Percentiles rank a stretch among this genome's conserved stretches.
Evolutionary conservation across 23 tunicate genomes (phyloP).

Genomic region (Oikopleura vanhoeffeni): DNA sequence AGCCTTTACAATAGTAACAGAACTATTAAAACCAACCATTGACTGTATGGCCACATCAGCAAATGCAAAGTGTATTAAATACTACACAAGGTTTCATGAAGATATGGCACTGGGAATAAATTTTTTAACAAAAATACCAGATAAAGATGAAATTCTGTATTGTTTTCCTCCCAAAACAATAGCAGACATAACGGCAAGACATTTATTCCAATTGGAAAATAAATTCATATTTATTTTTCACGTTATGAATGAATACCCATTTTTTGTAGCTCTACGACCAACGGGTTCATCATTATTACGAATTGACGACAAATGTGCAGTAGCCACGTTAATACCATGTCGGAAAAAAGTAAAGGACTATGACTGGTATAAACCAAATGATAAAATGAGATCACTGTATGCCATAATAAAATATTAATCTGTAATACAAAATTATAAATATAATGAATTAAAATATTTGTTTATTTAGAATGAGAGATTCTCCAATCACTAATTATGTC

Average conservation of each 20-base stretch:
- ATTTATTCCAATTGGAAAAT: not conserved
- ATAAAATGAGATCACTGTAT: too few species aligned
- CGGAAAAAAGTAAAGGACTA: too few species aligned
- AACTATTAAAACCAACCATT: not conserved
- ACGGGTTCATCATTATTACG: not conserved
- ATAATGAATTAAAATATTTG: too few species aligned
- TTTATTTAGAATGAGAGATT: too few species aligned
- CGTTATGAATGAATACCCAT: not conserved
- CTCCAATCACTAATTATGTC: too few species aligned
- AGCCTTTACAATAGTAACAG: not conserved
- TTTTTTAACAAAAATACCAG: not conserved
- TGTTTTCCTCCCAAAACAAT: not conserved
- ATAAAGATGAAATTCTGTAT: not conserved
- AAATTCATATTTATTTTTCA: not conserved
- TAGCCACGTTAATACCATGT: too few species aligned
- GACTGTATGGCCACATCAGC: not conserved
- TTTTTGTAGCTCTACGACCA: not conserved
- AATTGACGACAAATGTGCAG: too few species aligned
- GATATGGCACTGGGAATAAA: not conserved
- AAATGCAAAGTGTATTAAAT: not conserved
- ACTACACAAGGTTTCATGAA: not conserved
- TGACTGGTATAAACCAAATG: too few species aligned
- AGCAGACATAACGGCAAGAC: not conserved
- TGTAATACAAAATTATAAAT: too few species aligned
- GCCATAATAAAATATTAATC: too few species aligned